Evolutionary conservation across 2,888 invertebrate genomes (phyloP).

Genomic region (Sabellastarte sp.): DNA sequence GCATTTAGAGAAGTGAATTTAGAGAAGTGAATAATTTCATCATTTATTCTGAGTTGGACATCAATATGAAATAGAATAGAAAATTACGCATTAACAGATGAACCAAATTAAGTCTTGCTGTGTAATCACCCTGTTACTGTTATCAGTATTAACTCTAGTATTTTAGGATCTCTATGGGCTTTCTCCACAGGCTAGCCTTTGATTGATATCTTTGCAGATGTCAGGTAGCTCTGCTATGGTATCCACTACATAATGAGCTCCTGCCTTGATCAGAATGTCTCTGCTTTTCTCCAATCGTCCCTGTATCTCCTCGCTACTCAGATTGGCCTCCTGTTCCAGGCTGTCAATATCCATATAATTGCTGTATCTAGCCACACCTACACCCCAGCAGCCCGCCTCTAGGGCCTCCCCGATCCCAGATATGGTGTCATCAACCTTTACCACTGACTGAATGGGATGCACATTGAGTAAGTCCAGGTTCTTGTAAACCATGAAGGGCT

Average conservation of each 20-base stretch:
- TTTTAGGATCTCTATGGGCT: too few species aligned
- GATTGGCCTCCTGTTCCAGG: constrained; percentile 42
- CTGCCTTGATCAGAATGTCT: constrained; percentile 45
- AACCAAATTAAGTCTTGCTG: too few species aligned
- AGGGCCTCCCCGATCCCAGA: constrained; percentile 56
- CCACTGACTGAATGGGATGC: constrained; percentile 42
- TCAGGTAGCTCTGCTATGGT: constrained; percentile 52
- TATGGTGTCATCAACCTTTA: constrained; percentile 54
- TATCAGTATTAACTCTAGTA: too few species aligned
- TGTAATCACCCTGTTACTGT: too few species aligned
- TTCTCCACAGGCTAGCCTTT: constrained; percentile 49
- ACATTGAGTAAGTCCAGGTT: constrained; percentile 57
- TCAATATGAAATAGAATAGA: too few species aligned
- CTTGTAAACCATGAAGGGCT: constrained; percentile 59
- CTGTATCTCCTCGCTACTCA: constrained; percentile 43
- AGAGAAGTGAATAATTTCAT: too few species aligned
- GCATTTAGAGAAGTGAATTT: too few species aligned
- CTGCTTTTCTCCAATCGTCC: constrained; percentile 39
- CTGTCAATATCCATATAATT: constrained; percentile 57
- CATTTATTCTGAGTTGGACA: too few species aligned
- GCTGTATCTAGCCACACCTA: constrained; percentile 56
- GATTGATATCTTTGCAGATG: constrained; percentile 55
- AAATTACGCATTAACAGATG: too few species aligned
- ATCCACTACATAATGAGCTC: constrained; percentile 60
- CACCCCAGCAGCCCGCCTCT: constrained; percentile 59